Conservation (phyloP, 2,888 invertebrate species). For the Strigamia maritima region DNA sequence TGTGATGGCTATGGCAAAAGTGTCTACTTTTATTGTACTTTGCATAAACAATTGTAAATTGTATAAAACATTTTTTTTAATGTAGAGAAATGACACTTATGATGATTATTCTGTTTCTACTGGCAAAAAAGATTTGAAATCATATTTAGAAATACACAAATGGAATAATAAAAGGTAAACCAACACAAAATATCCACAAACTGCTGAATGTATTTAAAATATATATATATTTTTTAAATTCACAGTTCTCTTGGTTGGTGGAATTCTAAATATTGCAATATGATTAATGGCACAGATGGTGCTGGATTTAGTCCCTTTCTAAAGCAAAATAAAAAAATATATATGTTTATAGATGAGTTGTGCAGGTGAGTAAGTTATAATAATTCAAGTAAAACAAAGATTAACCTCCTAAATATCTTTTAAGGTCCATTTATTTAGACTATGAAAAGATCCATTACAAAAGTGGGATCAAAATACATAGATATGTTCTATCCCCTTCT, state of each 20-base stretch:
- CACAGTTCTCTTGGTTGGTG: slow-evolving; percentile 64
- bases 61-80: background rate
- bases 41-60: no score
- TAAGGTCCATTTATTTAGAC: background rate
- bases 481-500: background rate
- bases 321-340: background rate
- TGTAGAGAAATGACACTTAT: background rate
- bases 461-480: background rate
- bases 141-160: background rate
- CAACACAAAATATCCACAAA: background rate
- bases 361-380: background rate
- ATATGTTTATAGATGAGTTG: background rate
- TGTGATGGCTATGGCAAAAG: no score
- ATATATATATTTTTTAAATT: background rate
- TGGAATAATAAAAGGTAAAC: background rate
- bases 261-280: slow-evolving; percentile 74
- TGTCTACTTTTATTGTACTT: no score
- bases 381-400: no score
- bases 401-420: background rate
- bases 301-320: background rate
- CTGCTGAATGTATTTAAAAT: no score
- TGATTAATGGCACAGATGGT: slow-evolving; percentile 61
- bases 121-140: background rate
- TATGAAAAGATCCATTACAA: background rate
- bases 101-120: background rate